Percentiles rank a stretch among this genome's conserved stretches.
Evolutionary conservation across 92 coral and sea anemone genomes (phyloP).

Genomic region (Porites rus): DNA sequence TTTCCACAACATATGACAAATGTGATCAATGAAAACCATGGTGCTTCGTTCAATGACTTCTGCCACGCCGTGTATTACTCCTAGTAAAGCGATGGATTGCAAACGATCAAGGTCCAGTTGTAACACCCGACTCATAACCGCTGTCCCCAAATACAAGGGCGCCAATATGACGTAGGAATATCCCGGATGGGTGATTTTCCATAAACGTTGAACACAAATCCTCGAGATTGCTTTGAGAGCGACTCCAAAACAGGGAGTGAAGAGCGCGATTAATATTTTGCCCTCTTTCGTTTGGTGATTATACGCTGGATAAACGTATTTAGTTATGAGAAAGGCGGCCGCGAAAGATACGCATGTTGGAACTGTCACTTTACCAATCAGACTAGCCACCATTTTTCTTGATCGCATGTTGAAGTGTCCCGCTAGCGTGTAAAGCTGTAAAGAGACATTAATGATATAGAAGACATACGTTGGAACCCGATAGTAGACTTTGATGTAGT

Average conservation of each 20-base stretch:
- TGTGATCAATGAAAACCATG: slow-evolving; percentile 11
- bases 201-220: neutral
- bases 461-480: neutral
- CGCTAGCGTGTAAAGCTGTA: neutral
- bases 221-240: neutral
- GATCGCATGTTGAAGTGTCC: neutral
- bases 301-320: neutral
- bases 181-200: neutral
- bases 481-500: neutral
- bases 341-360: neutral
- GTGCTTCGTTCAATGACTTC: slow-evolving; percentile 31
- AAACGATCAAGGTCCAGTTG: neutral
- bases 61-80: slow-evolving; percentile 6
- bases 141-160: neutral
- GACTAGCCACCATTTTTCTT: neutral
- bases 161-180: neutral
- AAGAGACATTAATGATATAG: neutral
- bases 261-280: slow-evolving; percentile 4
- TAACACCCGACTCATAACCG: neutral
- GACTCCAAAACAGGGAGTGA: slow-evolving; percentile 1
- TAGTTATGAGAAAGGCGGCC: neutral
- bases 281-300: neutral
- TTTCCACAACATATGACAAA: neutral
- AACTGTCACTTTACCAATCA: neutral
- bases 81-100: slow-evolving; percentile 3